phyloP scores from a whole-genome alignment of 2,888 invertebrate species.

The Thalpophila matura region DNA sequence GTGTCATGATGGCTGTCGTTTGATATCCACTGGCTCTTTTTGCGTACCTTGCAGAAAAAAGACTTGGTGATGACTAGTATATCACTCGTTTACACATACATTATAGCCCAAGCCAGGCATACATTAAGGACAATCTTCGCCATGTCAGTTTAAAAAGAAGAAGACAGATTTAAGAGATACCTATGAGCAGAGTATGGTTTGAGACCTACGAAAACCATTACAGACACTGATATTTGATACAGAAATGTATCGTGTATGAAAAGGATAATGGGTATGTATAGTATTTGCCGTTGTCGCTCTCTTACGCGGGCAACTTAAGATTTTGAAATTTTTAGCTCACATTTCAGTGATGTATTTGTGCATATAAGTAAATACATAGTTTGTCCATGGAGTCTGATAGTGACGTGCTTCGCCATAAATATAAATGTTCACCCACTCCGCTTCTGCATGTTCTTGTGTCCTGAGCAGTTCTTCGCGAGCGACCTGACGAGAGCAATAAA shows the following conservation, averaged over 20 bases:
- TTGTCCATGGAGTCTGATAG: not conserved
- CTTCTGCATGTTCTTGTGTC: slow-evolving; percentile 3
- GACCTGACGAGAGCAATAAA: slow-evolving; percentile 2
- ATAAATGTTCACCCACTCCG: slow-evolving; percentile 2
- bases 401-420: slow-evolving; percentile 5
- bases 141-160: too few species aligned
- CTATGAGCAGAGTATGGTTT: too few species aligned
- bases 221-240: too few species aligned
- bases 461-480: slow-evolving; percentile 1
- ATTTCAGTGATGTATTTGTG: too few species aligned
- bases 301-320: too few species aligned
- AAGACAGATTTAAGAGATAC: too few species aligned
- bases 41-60: slow-evolving; percentile 24
- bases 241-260: too few species aligned
- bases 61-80: slow-evolving; percentile 2
- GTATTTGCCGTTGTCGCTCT: too few species aligned
- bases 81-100: slow-evolving; percentile 1
- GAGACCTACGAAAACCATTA: too few species aligned
- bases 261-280: too few species aligned
- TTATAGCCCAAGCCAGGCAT: too few species aligned
- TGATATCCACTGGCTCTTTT: slow-evolving; percentile 26
- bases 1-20: slow-evolving; percentile 52
- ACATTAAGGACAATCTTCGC: not conserved
- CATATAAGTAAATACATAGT: too few species aligned
- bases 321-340: not conserved